Conservation (phyloP, 1,140 invertebrate species). For the Orchesella cincta region DNA sequence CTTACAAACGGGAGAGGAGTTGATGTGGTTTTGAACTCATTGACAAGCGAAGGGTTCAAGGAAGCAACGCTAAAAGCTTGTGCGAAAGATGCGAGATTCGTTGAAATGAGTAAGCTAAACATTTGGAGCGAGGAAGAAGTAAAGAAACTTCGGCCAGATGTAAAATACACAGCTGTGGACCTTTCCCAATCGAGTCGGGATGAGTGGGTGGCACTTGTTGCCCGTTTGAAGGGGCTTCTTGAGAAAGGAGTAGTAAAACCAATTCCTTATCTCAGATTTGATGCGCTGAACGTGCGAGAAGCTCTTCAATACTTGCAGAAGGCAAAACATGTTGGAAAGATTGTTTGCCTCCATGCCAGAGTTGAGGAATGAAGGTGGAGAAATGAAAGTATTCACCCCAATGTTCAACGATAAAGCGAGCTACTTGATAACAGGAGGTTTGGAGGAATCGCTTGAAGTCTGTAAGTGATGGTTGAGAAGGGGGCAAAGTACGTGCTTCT, state of each 20-base stretch:
- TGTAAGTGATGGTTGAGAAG: constrained; percentile 8
- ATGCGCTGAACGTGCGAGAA: background rate
- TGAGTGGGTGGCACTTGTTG: too few species aligned
- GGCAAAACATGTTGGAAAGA: constrained; percentile 26
- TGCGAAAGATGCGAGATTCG: background rate
- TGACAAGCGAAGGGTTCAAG: constrained; percentile 33
- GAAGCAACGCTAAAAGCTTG: constrained; percentile 31
- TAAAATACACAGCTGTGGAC: too few species aligned
- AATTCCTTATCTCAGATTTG: constrained; percentile 20
- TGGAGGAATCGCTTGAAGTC: constrained; percentile 26
- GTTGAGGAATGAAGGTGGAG: background rate
- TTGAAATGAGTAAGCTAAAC: constrained; percentile 32
- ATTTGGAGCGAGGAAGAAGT: constrained; percentile 25
- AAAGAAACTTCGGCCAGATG: constrained; percentile 15
- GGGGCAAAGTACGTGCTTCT: constrained; percentile 19
- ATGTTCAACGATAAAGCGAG: background rate
- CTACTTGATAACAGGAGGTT: constrained; percentile 27
- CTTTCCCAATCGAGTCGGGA: too few species aligned
- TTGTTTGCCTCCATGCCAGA: constrained; percentile 4
- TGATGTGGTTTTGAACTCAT: constrained; percentile 27
- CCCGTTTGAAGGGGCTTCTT: too few species aligned
- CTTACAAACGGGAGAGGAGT: constrained; percentile 15
- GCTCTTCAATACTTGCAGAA: constrained; percentile 4
- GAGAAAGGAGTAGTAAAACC: background rate
- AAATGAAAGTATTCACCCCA: background rate